Conservation (phyloP, 2,888 invertebrate genomes). For the Mesorhabditis belari region DNA sequence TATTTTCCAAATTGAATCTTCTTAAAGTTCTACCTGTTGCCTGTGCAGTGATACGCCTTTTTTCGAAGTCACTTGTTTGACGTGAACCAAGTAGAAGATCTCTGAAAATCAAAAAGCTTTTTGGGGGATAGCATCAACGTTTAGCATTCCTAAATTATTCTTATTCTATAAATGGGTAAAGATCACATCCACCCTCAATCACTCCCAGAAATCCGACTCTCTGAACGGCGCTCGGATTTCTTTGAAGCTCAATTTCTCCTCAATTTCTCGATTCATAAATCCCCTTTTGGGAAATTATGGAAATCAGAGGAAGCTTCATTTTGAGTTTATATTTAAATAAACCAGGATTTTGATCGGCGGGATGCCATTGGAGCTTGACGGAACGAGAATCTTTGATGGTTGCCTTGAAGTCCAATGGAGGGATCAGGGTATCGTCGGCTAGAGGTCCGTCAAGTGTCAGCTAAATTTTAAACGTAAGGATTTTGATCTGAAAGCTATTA, state of each 20-base stretch:
- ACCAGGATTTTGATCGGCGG: conserved; percentile 7
- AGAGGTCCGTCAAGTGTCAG: conserved; percentile 6
- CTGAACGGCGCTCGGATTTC: no score
- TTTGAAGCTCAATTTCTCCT: no score
- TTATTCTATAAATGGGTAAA: no score
- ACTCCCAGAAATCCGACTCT: no score
- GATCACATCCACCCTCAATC: no score
- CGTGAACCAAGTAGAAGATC: conserved; percentile 46
- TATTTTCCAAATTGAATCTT: not conserved
- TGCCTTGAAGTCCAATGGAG: conserved; percentile 46
- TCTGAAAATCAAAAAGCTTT: conserved; percentile 30
- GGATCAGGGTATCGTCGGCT: conserved; percentile 30
- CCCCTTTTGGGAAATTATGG: no score
- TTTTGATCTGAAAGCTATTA: no score
- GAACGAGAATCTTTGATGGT: conserved; percentile 39
- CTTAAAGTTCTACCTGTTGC: conserved; percentile 27
- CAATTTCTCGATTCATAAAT: no score
- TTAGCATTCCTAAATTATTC: no score
- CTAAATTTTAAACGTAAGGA: not conserved
- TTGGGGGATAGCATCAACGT: no score
- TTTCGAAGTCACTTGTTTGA: conserved; percentile 46
- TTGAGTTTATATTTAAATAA: no score
- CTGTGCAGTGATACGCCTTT: conserved; percentile 33
- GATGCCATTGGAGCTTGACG: conserved; percentile 44
- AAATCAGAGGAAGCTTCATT: no score